These are phyloP conservation scores for Nymphalis polychloros DNA, from an alignment of 2,888 invertebrate species.

Conservation along the genomic window DNA sequence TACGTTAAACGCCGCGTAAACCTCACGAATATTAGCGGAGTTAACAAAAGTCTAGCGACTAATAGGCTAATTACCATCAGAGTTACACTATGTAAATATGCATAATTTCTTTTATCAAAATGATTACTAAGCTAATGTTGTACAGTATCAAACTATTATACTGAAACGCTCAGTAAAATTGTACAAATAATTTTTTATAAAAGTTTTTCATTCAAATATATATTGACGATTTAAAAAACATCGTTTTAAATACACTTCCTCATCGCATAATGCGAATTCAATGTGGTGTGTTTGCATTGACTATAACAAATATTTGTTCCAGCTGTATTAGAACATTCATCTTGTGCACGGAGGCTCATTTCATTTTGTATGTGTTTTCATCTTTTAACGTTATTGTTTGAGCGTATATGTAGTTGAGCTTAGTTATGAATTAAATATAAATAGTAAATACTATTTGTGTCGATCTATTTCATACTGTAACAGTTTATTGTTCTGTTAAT, in stretches of 20 bases:
- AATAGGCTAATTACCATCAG: too few species aligned
- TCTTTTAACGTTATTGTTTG: conserved; percentile 2
- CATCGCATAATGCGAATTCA: conserved; percentile 18
- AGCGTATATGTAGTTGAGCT: neutral
- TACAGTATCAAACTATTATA: neutral
- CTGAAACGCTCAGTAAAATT: neutral
- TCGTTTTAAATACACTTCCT: conserved; percentile 8
- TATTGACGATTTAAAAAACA: conserved; percentile 10
- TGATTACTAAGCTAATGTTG: too few species aligned
- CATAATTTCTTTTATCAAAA: too few species aligned
- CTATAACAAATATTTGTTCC: conserved; percentile 25
- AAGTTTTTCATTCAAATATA: neutral
- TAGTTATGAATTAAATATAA: neutral
- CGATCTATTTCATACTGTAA: too few species aligned
- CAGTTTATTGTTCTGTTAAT: too few species aligned
- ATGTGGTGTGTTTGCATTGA: conserved; percentile 15
- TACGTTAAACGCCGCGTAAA: too few species aligned
- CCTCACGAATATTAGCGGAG: too few species aligned
- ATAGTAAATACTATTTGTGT: neutral
- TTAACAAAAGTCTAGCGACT: too few species aligned
- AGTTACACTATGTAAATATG: too few species aligned
- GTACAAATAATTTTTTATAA: neutral
- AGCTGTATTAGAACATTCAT: conserved; percentile 21
- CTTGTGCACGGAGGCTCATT: conserved; percentile 23
- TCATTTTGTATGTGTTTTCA: conserved; percentile 24